A percentile compares a stretch with the other conserved stretches of the same genome.
Conservation (phyloP, 2,888 invertebrate genomes). For the Onthophagus sagittarius region DNA sequence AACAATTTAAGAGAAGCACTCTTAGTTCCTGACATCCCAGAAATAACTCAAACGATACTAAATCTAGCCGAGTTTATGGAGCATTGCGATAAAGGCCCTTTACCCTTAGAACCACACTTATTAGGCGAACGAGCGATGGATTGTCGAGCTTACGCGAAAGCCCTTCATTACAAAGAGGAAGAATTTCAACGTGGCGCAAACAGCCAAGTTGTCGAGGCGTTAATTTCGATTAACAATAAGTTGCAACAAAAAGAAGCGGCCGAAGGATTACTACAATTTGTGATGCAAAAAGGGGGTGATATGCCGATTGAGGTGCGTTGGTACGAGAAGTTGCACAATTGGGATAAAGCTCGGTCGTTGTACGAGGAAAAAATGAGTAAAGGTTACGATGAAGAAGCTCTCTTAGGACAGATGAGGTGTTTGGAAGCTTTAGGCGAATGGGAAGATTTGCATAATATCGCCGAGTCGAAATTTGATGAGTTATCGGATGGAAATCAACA, state of each 20-base stretch:
- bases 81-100: conserved; percentile 93
- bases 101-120: conserved; percentile 83
- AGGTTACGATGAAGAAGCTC: conserved; percentile 68
- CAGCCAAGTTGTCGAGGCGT: conserved; percentile 84
- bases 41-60: conserved; percentile 92
- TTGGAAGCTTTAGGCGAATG: conserved; percentile 97
- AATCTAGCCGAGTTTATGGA: conserved; percentile 99
- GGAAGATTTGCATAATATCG: conserved; percentile 79
- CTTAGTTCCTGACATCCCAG: conserved; percentile 88
- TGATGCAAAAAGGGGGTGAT: conserved; percentile 71
- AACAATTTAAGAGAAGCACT: conserved; percentile 85
- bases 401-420: conserved; percentile 90
- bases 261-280: conserved; percentile 85
- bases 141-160: conserved; percentile 78
- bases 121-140: conserved; percentile 93
- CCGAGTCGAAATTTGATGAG: conserved; percentile 71
- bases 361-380: conserved; percentile 73
- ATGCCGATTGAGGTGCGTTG: conserved; percentile 80
- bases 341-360: conserved; percentile 91
- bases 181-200: conserved; percentile 83
- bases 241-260: conserved; percentile 98
- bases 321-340: conserved; percentile 99
- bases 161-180: conserved; percentile 86
- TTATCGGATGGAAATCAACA: conserved; percentile 56
- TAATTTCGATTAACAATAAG: conserved; percentile 97